Evolutionary conservation across 2,888 invertebrate species (phyloP), one percentile per base, ranked within the genome.

Genomic region (Osedax frankpressi): DNA sequence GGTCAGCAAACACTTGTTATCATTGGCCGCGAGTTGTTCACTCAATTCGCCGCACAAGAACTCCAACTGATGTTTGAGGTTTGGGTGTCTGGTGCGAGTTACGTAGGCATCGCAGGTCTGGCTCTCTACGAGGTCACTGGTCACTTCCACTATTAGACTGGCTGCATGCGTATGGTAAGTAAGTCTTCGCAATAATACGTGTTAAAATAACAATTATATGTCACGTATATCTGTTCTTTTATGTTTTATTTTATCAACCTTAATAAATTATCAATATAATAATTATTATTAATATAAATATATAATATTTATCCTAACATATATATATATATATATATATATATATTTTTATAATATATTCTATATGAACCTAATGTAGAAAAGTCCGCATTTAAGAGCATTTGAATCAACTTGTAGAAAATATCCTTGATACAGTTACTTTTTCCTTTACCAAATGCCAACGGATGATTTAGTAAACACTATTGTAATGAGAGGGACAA

Each of bases 1-100:
- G 87, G 81, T 91, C 94, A 79, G 90, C 90, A 85, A 93, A 92
- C 0, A 90, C 90, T 1, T 92, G 89, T n/a, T n/a, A n/a, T n/a
- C n/a, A n/a, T n/a, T n/a, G 0, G 90, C 90, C 0, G 88, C 87
- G 78, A 90, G 71, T 1, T 69, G 62, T 3, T 70, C 44, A 11
- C 19, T 44, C 44, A 44, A 6, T 44, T 44, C 44, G 6, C 11
- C 44, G 11, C 6, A 44, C 19, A 44, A 19, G 44, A 11, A 19
- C 11, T 11, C 19, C 44, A 44, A 19, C 19, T 44, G 44, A 11
- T 6, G 6, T 19, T 11, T 44, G 11, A 44, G 44, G 19, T 44
- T 44, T 11, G 44, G 44, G 44, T 44, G 19, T 44, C 44, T 44
- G 19, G 44, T 19, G 6, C 6, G 6, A 6, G 44, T 44, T 19